These are phyloP conservation scores for Gephyroberyx darwinii DNA, from an alignment of 2,797 vertebrate genomes.

Conservation along the genomic window DNA sequence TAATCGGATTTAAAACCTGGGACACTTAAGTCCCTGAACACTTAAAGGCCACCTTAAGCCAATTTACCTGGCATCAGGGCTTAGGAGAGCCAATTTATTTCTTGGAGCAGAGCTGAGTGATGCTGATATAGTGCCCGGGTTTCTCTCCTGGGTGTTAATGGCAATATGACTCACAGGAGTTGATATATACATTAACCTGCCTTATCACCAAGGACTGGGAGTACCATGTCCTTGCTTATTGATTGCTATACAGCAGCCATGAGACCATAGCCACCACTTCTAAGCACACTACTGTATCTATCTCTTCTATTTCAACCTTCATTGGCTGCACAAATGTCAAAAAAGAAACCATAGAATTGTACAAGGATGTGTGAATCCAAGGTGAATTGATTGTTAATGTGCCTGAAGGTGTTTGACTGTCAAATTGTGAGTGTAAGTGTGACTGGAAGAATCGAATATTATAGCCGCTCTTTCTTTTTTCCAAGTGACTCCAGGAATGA, in stretches of 20 bases:
- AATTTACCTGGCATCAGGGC: conserved; percentile 81
- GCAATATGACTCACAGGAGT: conserved; percentile 66
- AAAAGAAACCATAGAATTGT: conserved; percentile 33
- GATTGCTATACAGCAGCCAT: conserved; percentile 41
- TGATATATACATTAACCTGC: conserved; percentile 66
- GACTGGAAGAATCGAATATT: conserved; percentile 66
- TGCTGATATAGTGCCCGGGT: conserved; percentile 64
- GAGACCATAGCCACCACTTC: conserved; percentile 45
- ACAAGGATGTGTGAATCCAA: conserved; percentile 40
- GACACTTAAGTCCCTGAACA: conserved; percentile 78
- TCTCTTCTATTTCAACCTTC: conserved; percentile 43
- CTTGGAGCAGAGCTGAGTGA: conserved; percentile 69
- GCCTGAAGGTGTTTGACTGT: conserved; percentile 33
- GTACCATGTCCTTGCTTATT: conserved; percentile 58
- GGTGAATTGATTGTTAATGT: conserved; percentile 51
- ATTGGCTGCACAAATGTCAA: conserved; percentile 38
- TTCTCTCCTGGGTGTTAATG: conserved; percentile 71
- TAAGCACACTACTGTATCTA: conserved; percentile 44
- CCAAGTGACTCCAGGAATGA: conserved; percentile 99
- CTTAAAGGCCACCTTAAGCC: conserved; percentile 83
- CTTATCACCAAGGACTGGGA: conserved; percentile 51
- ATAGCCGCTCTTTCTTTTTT: conserved; percentile 72
- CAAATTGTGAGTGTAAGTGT: conserved; percentile 13
- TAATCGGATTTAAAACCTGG: conserved; percentile 82
- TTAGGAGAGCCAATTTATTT: conserved; percentile 81